Evolutionary conservation across 2,888 invertebrate species (phyloP).

Genomic region (Acholoe squamosa): DNA sequence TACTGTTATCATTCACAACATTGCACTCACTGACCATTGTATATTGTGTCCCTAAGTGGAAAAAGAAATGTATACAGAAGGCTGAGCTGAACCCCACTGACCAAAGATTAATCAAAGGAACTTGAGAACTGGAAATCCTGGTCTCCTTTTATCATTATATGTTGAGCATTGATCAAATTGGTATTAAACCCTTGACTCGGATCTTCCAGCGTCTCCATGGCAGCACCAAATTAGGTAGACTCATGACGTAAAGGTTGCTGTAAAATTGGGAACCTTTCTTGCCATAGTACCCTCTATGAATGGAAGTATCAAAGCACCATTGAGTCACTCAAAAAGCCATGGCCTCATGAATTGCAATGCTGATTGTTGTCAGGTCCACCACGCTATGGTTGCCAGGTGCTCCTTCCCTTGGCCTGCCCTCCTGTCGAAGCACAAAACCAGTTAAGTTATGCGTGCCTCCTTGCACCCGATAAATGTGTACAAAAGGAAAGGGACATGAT

Average conservation of each 20-base stretch:
- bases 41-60: neutral
- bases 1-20: conserved; percentile 24
- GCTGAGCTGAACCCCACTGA: conserved; percentile 9
- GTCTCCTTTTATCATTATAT: neutral
- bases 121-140: neutral
- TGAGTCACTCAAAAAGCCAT: neutral
- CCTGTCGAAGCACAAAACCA: conserved; percentile 24
- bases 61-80: neutral
- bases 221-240: conserved; percentile 21
- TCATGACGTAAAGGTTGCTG: neutral
- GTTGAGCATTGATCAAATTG: conserved; percentile 31
- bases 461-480: neutral
- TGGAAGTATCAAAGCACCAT: neutral
- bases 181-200: neutral
- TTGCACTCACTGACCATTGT: neutral
- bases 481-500: too few species aligned
- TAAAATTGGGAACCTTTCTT: neutral
- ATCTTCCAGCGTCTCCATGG: conserved; percentile 19
- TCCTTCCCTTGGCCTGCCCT: neutral
- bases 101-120: conserved; percentile 10
- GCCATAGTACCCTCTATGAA: neutral
- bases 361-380: conserved; percentile 3
- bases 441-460: neutral
- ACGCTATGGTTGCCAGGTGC: neutral
- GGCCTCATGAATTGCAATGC: neutral